Base-by-base conservation (phyloP, 2,888 invertebrate genomes). In the Plusia festucae region DNA sequence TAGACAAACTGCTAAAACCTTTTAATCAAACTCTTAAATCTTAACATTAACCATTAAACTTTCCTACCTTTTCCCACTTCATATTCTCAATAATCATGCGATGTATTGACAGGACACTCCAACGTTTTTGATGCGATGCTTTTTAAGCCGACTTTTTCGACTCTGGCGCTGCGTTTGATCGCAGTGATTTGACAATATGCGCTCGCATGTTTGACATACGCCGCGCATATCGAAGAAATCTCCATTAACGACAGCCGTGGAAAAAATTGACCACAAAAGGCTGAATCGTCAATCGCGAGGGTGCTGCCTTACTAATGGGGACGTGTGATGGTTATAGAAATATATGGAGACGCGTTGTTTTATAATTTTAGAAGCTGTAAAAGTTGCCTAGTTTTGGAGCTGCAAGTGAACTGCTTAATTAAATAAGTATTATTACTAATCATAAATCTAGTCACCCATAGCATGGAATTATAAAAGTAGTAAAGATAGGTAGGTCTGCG, bases 231-330 rank as follows among this genome's bases (percentile, higher is more conserved):
- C 91, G 82, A 86, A 91, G 87, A 91, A 91, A 91, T 92, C 90
- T 92, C 92, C 92, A 93, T 93, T 92, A 93, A 91, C 89, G 91
- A 92, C 92, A 92, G 89, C 85, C 88, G 88, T 86, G 88, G 88
- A 91, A 91, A 91, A 93, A 91, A 89, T 85, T 91, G 83, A 89
- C 88, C 88, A 92, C 90, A 91, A 92, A 90, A 89, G 90, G 87
- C 86, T 91, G 90, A 89, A 90, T 92, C 90, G 92, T 92, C 92
- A 93, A 93, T 92, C 91, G 91, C 90, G 88, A 91, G 90, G 92
- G 91, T 92, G 91, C 88, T 87, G 83, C 89, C 91, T 40, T 93
- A 90, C 93, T 94, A 93, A 94, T 93, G 91, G 93, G 91, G 83
- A 88, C 82, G 83, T 66, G 59, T 72, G 74, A 78, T 65, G 85